Percentiles rank a stretch among this genome's conserved stretches.
Evolutionary conservation across 2,113 vertebrate species (phyloP).

Genomic region (Rhinolophus sinicus): DNA sequence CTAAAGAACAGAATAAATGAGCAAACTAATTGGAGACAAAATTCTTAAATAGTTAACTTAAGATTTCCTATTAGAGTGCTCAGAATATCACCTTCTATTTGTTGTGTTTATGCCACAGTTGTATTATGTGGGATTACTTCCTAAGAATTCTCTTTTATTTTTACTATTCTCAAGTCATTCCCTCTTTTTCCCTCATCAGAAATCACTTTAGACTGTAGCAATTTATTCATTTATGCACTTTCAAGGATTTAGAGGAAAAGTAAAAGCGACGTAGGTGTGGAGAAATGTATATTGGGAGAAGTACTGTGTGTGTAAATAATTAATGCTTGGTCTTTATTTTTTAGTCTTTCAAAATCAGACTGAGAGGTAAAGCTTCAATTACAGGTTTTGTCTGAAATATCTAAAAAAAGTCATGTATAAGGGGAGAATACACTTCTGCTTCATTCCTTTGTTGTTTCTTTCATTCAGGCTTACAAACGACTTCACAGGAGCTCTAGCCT

Average conservation of each 20-base stretch:
- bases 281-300: not conserved
- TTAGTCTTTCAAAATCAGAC: not conserved
- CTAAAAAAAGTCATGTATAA: not conserved
- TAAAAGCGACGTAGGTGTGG: not conserved
- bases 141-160: not conserved
- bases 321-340: not conserved
- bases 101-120: not conserved
- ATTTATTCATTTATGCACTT: not conserved
- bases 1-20: too few relatives aligned
- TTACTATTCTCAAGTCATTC: not conserved
- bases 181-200: not conserved
- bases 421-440: not conserved
- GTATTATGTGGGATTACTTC: not conserved
- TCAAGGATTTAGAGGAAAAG: not conserved
- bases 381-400: not conserved
- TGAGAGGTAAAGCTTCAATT: not conserved
- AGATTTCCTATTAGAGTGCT: not conserved
- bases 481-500: not conserved
- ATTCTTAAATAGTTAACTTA: not conserved
- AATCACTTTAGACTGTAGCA: not conserved
- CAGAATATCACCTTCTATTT: not conserved
- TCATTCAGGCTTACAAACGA: not conserved
- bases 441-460: not conserved
- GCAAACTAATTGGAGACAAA: too few relatives aligned
- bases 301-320: not conserved